Base-by-base conservation (phyloP, 30 jellyfish, hydroid and myxozoan species). In the Hydra vulgaris region DNA sequence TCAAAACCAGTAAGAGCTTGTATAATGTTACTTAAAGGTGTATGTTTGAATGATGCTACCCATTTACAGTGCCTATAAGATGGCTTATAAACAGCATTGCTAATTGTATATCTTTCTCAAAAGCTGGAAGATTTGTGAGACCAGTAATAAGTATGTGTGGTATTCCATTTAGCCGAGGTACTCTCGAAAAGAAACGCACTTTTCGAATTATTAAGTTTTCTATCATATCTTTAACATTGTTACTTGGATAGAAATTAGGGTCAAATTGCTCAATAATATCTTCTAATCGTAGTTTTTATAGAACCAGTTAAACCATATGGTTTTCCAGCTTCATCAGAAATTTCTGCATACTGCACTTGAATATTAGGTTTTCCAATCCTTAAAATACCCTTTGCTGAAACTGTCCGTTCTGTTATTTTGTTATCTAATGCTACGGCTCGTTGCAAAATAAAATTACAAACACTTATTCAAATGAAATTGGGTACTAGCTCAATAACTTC, bases 1-100 rank as follows among this genome's bases (percentile, higher is more conserved):
- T 88, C 96, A 40, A 88, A 81, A 4, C 99, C 99, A 21, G 99
- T 94, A 26, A 94, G 82, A 12, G 99, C 99, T 71, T 94, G 96
- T 23, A 94, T 73, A 77, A 94, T 76, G 80, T 94, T 94, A 54
- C 95, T 94, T 27, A 94, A 75, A 0, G 99, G 96, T 40, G 96
- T 94, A 80, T 82, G 96, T 25, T 83, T 79, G 1, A 94, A 80
- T 7, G 94, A 86, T 16, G 86, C 16, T 22, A 96, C 99, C 83
- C 95, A 88, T 74, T 94, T 94, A 74, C 92, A 23, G 22, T 73
- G 81, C 99, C 99, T 87, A 53, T 84, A 84, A 22, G 77, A 75
- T 52, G 88, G 79, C 67, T 86, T 88, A 21, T 73, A 75, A 25
- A 79, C 53, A 94, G 74, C 77, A 94, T 4, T 23, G 97, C 96